phyloP scores from a whole-genome alignment of 2,888 invertebrate species.

The Heliconius hortense region DNA sequence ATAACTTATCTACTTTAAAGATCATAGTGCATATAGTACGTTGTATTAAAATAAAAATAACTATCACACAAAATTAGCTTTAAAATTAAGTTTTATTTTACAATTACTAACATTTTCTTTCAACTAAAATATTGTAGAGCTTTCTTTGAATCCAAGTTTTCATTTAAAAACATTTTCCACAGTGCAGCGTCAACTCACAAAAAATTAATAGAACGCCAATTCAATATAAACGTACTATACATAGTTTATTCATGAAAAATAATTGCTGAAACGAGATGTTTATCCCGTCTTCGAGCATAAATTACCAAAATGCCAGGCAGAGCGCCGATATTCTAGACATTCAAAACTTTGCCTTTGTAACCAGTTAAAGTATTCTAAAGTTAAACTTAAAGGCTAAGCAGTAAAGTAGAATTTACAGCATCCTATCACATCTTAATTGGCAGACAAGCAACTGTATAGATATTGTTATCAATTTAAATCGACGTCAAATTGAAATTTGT shows the following conservation, averaged over 20 bases:
- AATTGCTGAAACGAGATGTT: conserved; percentile 52
- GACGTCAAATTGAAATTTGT: conserved; percentile 44
- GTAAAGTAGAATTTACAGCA: conserved; percentile 27
- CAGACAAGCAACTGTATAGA: conserved; percentile 38
- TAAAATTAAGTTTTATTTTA: background rate
- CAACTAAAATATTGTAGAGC: background rate
- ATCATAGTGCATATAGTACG: too few relatives aligned
- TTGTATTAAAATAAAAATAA: too few relatives aligned
- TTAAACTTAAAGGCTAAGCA: conserved; percentile 49
- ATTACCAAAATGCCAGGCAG: conserved; percentile 60
- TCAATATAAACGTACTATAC: conserved; percentile 10
- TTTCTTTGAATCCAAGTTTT: conserved; percentile 1
- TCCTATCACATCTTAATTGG: conserved; percentile 40
- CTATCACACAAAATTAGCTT: too few relatives aligned
- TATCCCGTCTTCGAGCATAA: conserved; percentile 50
- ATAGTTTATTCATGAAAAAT: conserved; percentile 32
- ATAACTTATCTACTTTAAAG: too few relatives aligned
- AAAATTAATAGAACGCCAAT: background rate
- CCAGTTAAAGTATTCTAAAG: conserved; percentile 46
- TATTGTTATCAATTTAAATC: conserved; percentile 43
- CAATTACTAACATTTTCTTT: background rate
- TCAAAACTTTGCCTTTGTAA: conserved; percentile 46
- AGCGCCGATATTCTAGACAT: conserved; percentile 56
- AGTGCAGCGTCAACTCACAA: background rate
- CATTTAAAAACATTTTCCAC: conserved; percentile 3